A percentile compares a stretch with the other conserved stretches of the same genome.
Conservation (phyloP, 1,140 invertebrate species). For the Planococcus citri region DNA sequence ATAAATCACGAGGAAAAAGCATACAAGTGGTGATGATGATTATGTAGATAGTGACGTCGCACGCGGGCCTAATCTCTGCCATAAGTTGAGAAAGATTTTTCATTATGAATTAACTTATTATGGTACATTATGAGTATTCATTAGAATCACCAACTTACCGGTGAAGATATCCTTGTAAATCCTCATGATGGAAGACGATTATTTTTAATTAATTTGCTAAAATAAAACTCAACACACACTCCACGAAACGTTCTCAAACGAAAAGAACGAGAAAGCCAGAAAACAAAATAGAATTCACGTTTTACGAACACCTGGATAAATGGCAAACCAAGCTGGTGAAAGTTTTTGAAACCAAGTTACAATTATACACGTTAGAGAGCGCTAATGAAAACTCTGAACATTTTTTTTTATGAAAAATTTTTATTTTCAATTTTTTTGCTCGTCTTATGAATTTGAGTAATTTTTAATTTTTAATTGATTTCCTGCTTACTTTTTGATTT, state of each 20-base stretch:
- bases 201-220: conserved; percentile 2
- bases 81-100: too few species aligned
- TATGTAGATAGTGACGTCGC: not conserved
- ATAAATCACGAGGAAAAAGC: too few species aligned
- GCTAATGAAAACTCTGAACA: too few species aligned
- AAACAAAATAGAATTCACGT: not conserved
- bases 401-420: too few species aligned
- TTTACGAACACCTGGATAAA: not conserved
- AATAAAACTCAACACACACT: conserved; percentile 1
- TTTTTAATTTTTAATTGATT: too few species aligned
- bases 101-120: too few species aligned
- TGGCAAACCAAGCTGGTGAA: too few species aligned
- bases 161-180: conserved; percentile 92
- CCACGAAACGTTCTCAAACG: conserved; percentile 5
- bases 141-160: conserved; percentile 43
- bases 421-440: too few species aligned
- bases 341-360: too few species aligned
- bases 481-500: too few species aligned
- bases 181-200: conserved; percentile 68
- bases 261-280: conserved; percentile 11
- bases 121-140: conserved; percentile 15
- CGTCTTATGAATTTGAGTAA: too few species aligned
- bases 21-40: not conserved
- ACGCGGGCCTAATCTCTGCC: not conserved
- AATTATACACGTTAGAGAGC: too few species aligned